Conservation (phyloP, 2,113 vertebrate species). For the Taxidea taxus region DNA sequence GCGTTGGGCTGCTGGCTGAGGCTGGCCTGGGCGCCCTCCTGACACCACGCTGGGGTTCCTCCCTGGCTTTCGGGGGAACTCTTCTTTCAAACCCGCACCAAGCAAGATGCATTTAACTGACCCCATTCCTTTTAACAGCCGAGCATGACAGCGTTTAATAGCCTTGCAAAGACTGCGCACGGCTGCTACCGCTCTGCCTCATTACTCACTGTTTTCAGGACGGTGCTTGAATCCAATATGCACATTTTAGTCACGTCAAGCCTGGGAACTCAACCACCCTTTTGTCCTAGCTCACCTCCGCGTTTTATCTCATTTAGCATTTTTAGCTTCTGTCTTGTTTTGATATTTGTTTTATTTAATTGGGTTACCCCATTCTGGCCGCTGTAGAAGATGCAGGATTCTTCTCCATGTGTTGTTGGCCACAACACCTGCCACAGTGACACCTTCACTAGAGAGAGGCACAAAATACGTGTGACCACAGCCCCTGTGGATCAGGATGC, state of each 20-base stretch:
- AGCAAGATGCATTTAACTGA: conserved; percentile 24
- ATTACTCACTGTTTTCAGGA: conserved; percentile 46
- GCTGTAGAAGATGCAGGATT: not conserved
- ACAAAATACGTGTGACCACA: not conserved
- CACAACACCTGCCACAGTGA: not conserved
- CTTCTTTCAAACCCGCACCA: not conserved
- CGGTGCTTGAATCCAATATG: not conserved
- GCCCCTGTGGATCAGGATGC: not conserved
- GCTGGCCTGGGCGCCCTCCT: not conserved
- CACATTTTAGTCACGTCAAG: not conserved
- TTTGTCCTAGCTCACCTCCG: not conserved
- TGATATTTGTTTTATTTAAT: conserved; percentile 5
- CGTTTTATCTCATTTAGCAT: not conserved
- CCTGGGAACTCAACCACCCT: not conserved
- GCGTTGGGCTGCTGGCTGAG: not conserved
- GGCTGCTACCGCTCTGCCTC: not conserved
- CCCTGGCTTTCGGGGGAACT: not conserved
- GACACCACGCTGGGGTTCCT: not conserved
- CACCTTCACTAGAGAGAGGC: not conserved
- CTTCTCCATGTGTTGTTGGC: not conserved
- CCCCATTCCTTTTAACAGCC: conserved; percentile 21
- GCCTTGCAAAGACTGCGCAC: not conserved
- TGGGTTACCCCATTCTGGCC: not conserved
- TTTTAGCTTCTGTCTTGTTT: not conserved
- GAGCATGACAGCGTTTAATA: conserved; percentile 13